phyloP scores from a whole-genome alignment of 2,888 invertebrate species.

The Callimorpha dominula region DNA sequence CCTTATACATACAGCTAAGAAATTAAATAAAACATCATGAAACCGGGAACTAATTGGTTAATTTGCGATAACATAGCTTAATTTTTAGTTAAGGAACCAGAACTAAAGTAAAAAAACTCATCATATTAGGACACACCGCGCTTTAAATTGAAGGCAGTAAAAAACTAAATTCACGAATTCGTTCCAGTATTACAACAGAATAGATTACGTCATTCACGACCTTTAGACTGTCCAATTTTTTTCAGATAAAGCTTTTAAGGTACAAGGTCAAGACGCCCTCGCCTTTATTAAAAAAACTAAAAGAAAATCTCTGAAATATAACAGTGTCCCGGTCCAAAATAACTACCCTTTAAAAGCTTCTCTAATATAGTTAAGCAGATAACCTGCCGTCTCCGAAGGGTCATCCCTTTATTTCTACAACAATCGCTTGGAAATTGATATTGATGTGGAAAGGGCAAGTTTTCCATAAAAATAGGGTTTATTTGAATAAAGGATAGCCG shows the following conservation, averaged over 20 bases:
- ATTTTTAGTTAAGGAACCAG: not conserved
- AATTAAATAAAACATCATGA: not conserved
- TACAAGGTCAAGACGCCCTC: constrained; percentile 20
- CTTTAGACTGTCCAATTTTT: constrained; percentile 15
- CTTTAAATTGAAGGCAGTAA: not conserved
- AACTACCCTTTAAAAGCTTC: constrained; percentile 69
- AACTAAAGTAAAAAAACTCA: not conserved
- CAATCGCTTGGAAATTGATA: constrained; percentile 87
- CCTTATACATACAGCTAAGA: not conserved
- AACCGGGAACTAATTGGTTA: too few species aligned
- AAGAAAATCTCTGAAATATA: constrained; percentile 47
- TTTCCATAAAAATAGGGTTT: constrained; percentile 87
- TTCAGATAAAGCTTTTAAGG: constrained; percentile 22
- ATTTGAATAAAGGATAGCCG: constrained; percentile 86
- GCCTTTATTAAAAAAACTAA: constrained; percentile 23
- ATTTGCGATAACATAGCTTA: not conserved
- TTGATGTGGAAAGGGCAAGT: constrained; percentile 86
- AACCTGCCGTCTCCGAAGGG: constrained; percentile 83
- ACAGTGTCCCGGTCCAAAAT: constrained; percentile 30
- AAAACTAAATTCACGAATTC: not conserved
- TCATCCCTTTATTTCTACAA: constrained; percentile 87
- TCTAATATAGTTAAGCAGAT: constrained; percentile 82
- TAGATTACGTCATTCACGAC: constrained; percentile 12
- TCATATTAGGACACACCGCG: not conserved
- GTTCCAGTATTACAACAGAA: not conserved